Percentiles rank a stretch among this genome's conserved stretches.
These are phyloP conservation scores for Ptyas mucosa DNA, from an alignment of 2,113 vertebrate genomes.

Conservation along the genomic window DNA sequence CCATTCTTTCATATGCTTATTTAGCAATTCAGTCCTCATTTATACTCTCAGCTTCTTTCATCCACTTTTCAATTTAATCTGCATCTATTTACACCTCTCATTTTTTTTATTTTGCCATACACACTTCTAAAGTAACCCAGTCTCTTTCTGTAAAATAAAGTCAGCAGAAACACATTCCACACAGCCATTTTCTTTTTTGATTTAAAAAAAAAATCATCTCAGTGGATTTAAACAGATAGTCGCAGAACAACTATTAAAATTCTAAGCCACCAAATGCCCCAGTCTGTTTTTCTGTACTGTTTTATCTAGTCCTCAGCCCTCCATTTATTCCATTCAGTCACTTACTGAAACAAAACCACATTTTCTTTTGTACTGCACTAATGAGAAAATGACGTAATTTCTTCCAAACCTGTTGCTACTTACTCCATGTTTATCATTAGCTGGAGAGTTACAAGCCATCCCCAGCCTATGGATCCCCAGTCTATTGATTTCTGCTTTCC, in stretches of 20 bases:
- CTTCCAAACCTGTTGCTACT: background rate
- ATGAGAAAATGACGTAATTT: background rate
- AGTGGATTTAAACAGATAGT: background rate
- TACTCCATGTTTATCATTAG: background rate
- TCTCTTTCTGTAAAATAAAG: background rate
- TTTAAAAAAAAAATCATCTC: background rate
- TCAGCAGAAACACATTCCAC: background rate
- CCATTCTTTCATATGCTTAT: background rate
- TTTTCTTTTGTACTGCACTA: background rate
- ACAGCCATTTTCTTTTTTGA: background rate
- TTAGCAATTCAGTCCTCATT: background rate
- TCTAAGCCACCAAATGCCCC: background rate
- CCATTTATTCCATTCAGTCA: background rate
- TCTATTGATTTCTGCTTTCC: too few relatives aligned
- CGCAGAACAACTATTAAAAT: background rate
- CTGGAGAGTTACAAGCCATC: too few relatives aligned
- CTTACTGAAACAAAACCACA: background rate
- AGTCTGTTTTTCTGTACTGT: background rate
- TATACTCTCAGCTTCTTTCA: background rate
- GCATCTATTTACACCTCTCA: background rate
- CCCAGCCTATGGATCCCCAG: too few relatives aligned
- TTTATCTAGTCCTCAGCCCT: background rate
- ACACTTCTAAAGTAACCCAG: background rate
- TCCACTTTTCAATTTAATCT: background rate
- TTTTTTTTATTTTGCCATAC: background rate